Base-by-base conservation (phyloP, 2,888 invertebrate genomes). In the Drosophila meridionalis region DNA sequence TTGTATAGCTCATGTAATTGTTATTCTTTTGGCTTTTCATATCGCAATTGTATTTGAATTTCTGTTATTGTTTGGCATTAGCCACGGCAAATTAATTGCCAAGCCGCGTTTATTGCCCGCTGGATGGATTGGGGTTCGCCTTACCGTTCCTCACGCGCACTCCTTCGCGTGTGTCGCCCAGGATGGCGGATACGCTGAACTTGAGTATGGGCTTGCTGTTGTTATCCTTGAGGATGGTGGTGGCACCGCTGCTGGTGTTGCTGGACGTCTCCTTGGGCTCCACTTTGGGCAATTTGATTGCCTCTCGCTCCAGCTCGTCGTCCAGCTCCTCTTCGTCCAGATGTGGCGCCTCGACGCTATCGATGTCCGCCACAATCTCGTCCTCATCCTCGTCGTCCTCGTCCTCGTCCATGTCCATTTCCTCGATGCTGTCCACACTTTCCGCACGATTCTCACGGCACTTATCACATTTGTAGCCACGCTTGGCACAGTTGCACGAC, bases 161-260 rank as follows among this genome's bases (percentile, higher is more conserved):
- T 80, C 93, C 93, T 76, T 93, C 93, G 12, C 93, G 92, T 42
- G 93, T 93, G 80, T 93, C 93, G 61, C 97, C 97, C 87, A 98
- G 94, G 85, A 98, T 98, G 53, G 98, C 98, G 94, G 96, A 97
- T 77, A 98, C 98, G 95, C 98, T 98, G 93, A 98, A 98, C 93
- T 98, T 98, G 87, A 98, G 94, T 91, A 97, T 95, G 28, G 97
- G 97, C 90, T 97, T 97, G 88, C 94, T 94, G 65, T 77, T 92
- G 78, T 80, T 92, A 84, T 93, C 93, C 90, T 93, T 93, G 47
- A 93, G 80, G 45, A 93, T 89, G 45, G 93, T 93, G 40, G 93
- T 92, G 53, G 61, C 62, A 30, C 34, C 58, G 86, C 43, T 48
- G 56, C 14, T 43, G 43, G 52, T 47, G 60, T 20, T 52, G 68